Conservation (phyloP, 2,888 invertebrate genomes). For the Sicus ferrugineus region DNA sequence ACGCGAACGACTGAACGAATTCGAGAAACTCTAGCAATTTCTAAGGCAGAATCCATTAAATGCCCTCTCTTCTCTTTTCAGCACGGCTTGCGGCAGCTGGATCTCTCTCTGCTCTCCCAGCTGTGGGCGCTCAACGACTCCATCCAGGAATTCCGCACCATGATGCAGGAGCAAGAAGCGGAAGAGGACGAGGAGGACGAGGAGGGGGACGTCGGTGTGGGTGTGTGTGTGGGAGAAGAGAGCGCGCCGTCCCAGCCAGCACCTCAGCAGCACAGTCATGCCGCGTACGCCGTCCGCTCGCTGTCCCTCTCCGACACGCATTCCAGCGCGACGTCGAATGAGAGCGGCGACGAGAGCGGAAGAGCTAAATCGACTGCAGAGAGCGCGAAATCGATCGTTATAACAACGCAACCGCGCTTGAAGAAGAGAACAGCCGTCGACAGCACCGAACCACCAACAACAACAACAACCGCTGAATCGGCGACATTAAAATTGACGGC, state of each 20-base stretch:
- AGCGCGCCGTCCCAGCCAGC: conserved; percentile 66
- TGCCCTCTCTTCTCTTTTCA: conserved; percentile 66
- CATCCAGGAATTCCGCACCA: conserved; percentile 85
- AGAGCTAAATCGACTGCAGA: conserved; percentile 43
- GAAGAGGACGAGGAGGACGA: conserved; percentile 49
- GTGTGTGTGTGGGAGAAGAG: conserved; percentile 67
- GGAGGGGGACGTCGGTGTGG: conserved; percentile 19
- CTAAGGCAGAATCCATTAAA: no score
- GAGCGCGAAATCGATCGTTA: conserved; percentile 54
- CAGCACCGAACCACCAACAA: conserved; percentile 5
- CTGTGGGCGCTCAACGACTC: conserved; percentile 92
- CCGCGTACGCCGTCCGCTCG: conserved; percentile 53
- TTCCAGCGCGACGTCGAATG: conserved; percentile 57
- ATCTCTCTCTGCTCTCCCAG: conserved; percentile 87
- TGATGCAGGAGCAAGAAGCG: conserved; percentile 66
- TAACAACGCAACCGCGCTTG: conserved; percentile 58
- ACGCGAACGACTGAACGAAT: no score
- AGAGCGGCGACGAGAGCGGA: conserved; percentile 53
- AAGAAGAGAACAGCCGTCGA: conserved; percentile 36
- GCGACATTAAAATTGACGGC: conserved; percentile 32
- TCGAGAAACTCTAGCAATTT: no score
- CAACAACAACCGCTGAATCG: conserved; percentile 23
- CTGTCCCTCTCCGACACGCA: conserved; percentile 60
- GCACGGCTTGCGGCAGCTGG: conserved; percentile 88
- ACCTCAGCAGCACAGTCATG: conserved; percentile 42